Evolutionary conservation across 1,140 invertebrate species (phyloP).

Genomic region (Ceratina japonica): DNA sequence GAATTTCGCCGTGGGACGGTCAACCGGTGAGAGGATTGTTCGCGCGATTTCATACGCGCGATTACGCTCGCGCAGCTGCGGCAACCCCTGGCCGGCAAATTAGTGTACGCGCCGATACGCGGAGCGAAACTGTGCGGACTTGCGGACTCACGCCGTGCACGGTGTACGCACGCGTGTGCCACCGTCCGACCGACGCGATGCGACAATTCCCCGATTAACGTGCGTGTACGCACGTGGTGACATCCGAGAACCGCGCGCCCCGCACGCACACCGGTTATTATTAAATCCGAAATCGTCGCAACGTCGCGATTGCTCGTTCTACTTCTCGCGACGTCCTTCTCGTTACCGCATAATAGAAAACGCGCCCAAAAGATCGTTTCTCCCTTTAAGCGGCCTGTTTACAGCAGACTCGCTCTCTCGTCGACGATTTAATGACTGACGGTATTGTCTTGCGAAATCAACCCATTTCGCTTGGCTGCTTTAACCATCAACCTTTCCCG

Average conservation of each 20-base stretch:
- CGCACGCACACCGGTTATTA: conserved; percentile 11
- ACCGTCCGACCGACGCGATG: conserved; percentile 4
- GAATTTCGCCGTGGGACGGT: conserved; percentile 23
- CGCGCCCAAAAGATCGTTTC: background rate
- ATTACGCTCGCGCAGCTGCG: conserved; percentile 69
- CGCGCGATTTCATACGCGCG: conserved; percentile 69
- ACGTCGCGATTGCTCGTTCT: background rate
- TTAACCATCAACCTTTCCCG: background rate
- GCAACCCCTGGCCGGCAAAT: conserved; percentile 59
- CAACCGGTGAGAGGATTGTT: conserved; percentile 24
- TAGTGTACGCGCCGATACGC: conserved; percentile 50
- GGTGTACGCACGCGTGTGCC: conserved; percentile 16
- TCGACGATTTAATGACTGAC: conserved; percentile 25
- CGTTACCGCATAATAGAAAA: background rate
- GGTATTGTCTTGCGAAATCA: background rate
- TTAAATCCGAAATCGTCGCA: background rate
- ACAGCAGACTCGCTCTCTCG: conserved; percentile 9
- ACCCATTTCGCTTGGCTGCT: background rate
- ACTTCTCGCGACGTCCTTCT: conserved; percentile 11
- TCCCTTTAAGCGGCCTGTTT: background rate
- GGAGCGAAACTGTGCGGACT: background rate
- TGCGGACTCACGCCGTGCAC: no score
- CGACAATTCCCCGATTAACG: conserved; percentile 59
- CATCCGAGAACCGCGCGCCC: background rate
- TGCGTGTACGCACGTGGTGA: conserved; percentile 47